Conservation (phyloP, 2,888 invertebrate genomes). For the Altica lythri region DNA sequence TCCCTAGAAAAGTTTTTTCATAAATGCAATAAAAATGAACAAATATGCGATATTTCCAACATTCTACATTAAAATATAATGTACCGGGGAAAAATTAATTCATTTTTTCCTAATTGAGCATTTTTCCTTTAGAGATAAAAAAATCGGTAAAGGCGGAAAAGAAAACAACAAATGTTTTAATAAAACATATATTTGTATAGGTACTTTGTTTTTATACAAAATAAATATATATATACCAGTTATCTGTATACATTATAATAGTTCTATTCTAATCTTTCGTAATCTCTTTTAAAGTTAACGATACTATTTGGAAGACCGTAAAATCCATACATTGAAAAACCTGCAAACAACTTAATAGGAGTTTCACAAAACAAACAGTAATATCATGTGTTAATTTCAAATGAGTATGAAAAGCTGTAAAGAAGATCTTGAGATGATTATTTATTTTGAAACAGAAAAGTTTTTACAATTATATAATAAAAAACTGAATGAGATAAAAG, state of each 20-base stretch:
- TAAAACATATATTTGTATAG: constrained; percentile 2
- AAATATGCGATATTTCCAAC: no score
- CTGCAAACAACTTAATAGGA: constrained; percentile 57
- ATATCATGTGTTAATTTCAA: constrained; percentile 24
- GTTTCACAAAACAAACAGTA: constrained; percentile 29
- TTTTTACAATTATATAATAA: no score
- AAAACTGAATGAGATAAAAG: no score
- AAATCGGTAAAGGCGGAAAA: not conserved
- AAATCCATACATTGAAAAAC: constrained; percentile 70
- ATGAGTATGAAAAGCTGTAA: constrained; percentile 21
- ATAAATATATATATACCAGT: constrained; percentile 2
- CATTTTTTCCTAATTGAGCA: no score
- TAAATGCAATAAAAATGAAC: no score
- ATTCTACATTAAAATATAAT: no score
- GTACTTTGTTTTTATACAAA: constrained; percentile 9
- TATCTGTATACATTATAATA: not conserved
- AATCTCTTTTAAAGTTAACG: constrained; percentile 49
- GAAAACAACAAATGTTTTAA: not conserved
- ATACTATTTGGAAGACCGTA: constrained; percentile 67
- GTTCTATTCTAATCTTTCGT: constrained; percentile 52
- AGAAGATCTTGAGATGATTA: constrained; percentile 6
- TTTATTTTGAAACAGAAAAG: no score
- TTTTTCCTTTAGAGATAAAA: no score
- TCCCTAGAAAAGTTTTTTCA: no score
- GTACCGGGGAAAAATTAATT: no score